A percentile compares a stretch with the other conserved stretches of the same genome.
Conservation (phyloP, 2,797 vertebrate species). For the Amniataba percoides region DNA sequence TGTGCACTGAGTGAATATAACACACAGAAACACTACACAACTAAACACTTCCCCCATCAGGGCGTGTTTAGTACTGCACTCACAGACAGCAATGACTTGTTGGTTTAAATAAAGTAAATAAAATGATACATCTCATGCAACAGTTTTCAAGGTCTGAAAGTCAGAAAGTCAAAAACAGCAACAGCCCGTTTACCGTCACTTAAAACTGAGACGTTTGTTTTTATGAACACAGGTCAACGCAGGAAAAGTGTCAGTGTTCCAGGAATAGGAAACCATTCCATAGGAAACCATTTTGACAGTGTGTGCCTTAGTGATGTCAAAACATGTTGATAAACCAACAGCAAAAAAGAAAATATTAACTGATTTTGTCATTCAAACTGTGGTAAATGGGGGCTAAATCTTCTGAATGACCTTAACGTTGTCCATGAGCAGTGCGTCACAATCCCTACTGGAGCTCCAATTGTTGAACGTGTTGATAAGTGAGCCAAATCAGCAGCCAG, state of each 20-base stretch:
- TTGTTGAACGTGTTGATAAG: background rate
- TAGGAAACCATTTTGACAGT: too few species aligned
- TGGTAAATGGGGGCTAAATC: too few species aligned
- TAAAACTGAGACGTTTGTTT: too few species aligned
- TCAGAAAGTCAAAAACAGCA: too few species aligned
- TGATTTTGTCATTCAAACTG: background rate
- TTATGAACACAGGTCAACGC: background rate
- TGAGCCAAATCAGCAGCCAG: background rate
- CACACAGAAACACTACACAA: slow-evolving; percentile 16
- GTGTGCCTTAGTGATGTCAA: background rate
- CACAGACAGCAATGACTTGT: background rate
- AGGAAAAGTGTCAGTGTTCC: background rate
- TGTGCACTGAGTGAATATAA: background rate
- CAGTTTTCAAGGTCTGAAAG: background rate
- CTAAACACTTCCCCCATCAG: slow-evolving; percentile 77
- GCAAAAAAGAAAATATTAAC: background rate
- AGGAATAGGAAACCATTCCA: background rate
- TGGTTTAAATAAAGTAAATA: background rate
- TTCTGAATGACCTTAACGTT: too few species aligned
- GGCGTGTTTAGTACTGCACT: slow-evolving; percentile 52
- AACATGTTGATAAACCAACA: background rate
- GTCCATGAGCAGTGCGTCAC: background rate
- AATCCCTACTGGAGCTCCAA: background rate
- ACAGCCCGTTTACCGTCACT: too few species aligned
- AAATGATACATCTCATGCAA: background rate